Conservation (phyloP, 2,113 vertebrate genomes). For the Coreoperca whiteheadi region DNA sequence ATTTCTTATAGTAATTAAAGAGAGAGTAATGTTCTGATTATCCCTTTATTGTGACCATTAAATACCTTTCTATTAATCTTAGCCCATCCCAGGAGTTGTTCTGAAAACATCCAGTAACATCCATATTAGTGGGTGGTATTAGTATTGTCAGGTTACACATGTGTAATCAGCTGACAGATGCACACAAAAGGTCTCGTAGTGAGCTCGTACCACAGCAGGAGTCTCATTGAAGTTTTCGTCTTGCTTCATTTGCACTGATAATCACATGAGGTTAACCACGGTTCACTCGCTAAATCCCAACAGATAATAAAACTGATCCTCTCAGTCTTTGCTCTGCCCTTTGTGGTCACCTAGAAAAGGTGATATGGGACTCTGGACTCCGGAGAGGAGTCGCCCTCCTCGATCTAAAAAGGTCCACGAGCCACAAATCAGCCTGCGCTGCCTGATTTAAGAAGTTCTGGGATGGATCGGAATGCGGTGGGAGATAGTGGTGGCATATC, state of each 20-base stretch:
- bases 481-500: conserved; percentile 74
- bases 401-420: conserved; percentile 49
- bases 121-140: conserved; percentile 58
- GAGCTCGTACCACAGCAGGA: conserved; percentile 68
- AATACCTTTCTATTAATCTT: conserved; percentile 40
- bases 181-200: conserved; percentile 58
- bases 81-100: conserved; percentile 35
- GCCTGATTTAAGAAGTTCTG: conserved; percentile 74
- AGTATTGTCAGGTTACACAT: conserved; percentile 57
- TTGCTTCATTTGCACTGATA: conserved; percentile 77
- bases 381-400: conserved; percentile 52
- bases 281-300: conserved; percentile 66
- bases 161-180: conserved; percentile 69
- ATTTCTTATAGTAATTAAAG: conserved; percentile 11
- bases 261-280: conserved; percentile 69
- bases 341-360: conserved; percentile 56
- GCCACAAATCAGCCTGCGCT: conserved; percentile 72
- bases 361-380: conserved; percentile 59
- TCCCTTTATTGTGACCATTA: conserved; percentile 34
- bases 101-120: conserved; percentile 16
- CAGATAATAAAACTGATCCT: conserved; percentile 68
- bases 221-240: conserved; percentile 64
- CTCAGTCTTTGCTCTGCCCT: conserved; percentile 46
- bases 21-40: conserved; percentile 20
- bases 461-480: conserved; percentile 75